A percentile compares a stretch with the other conserved stretches of the same genome.
These are phyloP conservation scores for Cyphomyrus plagiostoma DNA, from an alignment of 2,113 vertebrate genomes.

Conservation along the genomic window DNA sequence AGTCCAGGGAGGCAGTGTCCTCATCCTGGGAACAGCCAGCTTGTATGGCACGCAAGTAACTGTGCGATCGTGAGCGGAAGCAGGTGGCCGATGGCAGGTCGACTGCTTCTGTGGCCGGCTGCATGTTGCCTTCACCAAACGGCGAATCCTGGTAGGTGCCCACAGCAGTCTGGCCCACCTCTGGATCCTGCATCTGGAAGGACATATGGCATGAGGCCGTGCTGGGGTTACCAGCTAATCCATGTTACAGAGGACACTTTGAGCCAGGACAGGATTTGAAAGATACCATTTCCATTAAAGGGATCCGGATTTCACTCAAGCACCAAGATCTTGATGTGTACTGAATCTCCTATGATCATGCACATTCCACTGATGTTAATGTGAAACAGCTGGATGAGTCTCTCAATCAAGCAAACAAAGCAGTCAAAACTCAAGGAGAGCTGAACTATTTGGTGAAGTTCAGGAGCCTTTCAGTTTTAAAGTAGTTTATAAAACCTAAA, in stretches of 20 bases:
- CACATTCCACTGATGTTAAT: not conserved
- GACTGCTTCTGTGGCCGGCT: slow-evolving; percentile 68
- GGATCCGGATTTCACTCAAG: not conserved
- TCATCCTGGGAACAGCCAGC: slow-evolving; percentile 96
- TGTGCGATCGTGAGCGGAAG: slow-evolving; percentile 96
- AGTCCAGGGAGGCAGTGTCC: slow-evolving; percentile 80
- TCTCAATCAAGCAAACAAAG: not conserved
- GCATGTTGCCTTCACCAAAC: slow-evolving; percentile 76
- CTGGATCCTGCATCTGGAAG: slow-evolving; percentile 69
- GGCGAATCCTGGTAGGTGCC: slow-evolving; percentile 66
- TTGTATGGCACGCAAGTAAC: slow-evolving; percentile 97
- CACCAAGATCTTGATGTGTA: not conserved
- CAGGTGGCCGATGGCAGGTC: slow-evolving; percentile 89
- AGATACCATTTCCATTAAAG: not conserved
- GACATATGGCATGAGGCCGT: slow-evolving; percentile 29
- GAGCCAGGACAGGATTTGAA: not conserved
- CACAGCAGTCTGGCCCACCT: slow-evolving; percentile 67
- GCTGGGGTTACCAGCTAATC: not conserved
- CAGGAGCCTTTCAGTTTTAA: not conserved
- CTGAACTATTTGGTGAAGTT: not conserved
- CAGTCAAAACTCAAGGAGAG: not conserved
- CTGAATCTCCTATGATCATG: not conserved
- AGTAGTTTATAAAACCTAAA: not conserved
- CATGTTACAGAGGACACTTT: not conserved
- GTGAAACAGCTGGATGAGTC: not conserved